Evolutionary conservation across 2,797 vertebrate species (phyloP), one percentile per base, ranked within the genome.

Genomic region (Pogonophryne albipinna): DNA sequence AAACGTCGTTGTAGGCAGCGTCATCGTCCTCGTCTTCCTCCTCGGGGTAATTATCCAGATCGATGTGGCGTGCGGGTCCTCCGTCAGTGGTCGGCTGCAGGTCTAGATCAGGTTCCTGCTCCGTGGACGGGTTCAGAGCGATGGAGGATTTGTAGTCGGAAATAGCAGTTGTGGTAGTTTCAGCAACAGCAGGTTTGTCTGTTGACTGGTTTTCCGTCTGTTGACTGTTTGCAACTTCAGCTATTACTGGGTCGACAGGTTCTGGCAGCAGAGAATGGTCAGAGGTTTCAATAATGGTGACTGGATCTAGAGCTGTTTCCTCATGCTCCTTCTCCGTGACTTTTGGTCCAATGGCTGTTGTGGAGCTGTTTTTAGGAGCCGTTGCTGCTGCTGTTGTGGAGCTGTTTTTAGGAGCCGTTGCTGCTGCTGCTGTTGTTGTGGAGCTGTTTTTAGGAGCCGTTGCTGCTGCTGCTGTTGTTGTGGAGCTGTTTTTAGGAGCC

Each of bases 281-380:
- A 60, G 89, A 91, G 6, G 2, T 2, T 2, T 0, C 75, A 1
- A 86, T 4, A 27, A 69, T 0, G 5, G 0, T 0, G 2, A 4
- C 0, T 4, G 6, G 2, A 17, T 10, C 0, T 0, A 6, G 3
- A 15, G 10, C 0, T 0, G 0, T 0, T 0, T 15, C 6, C 0
- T 0, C 0, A 0, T 0, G n/a, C 0, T 0, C 7, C 4, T 5
- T 38, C 34, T 9, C 34, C 6, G 1, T 38, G 6, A 38, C 0
- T 23, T 66, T 27, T 31, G 20, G 7, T 38, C 14, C 10, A 17
- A 0, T 3, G 3, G 4, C 1, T 47, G 15, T 4, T 13, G 17
- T 14, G 10, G 0, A 0, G 4, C 3, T 50, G 10, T 3, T 17
- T 41, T 68, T 9, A 50, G 6, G 4, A 65, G 3, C 14, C 3